Evolutionary conservation across 2,797 vertebrate species (phyloP).

Genomic region (Gallinago stenura): DNA sequence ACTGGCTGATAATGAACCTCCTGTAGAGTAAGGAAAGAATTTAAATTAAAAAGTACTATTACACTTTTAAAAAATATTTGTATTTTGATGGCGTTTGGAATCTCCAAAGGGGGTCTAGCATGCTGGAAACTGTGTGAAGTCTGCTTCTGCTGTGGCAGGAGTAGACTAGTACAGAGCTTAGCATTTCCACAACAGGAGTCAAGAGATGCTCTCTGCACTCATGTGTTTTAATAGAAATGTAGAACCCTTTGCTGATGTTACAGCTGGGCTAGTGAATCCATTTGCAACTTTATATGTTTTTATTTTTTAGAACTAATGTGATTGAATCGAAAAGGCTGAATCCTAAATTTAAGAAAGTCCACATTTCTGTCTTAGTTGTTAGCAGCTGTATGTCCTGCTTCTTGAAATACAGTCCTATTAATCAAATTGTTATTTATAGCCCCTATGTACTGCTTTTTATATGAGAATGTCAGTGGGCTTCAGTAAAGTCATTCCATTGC

Average conservation of each 20-base stretch:
- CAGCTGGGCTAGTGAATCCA: neutral
- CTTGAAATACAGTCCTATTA: slow-evolving; percentile 4
- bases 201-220: neutral
- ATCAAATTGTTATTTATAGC: neutral
- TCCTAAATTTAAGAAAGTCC: neutral
- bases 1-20: neutral
- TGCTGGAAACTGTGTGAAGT: neutral
- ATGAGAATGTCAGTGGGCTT: neutral
- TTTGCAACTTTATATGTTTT: neutral
- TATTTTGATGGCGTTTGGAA: neutral
- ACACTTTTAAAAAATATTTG: neutral
- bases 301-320: neutral
- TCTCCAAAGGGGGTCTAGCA: accelerated
- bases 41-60: neutral
- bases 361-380: neutral
- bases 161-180: neutral
- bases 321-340: neutral
- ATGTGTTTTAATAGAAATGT: neutral
- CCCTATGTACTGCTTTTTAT: neutral
- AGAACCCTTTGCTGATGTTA: neutral
- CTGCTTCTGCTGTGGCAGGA: neutral
- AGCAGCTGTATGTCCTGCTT: neutral
- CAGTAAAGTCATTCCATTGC: neutral
- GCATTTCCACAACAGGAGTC: neutral
- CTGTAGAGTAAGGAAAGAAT: neutral